phyloP scores from a whole-genome alignment of 2,797 vertebrate genomes.

The Otus scops region DNA sequence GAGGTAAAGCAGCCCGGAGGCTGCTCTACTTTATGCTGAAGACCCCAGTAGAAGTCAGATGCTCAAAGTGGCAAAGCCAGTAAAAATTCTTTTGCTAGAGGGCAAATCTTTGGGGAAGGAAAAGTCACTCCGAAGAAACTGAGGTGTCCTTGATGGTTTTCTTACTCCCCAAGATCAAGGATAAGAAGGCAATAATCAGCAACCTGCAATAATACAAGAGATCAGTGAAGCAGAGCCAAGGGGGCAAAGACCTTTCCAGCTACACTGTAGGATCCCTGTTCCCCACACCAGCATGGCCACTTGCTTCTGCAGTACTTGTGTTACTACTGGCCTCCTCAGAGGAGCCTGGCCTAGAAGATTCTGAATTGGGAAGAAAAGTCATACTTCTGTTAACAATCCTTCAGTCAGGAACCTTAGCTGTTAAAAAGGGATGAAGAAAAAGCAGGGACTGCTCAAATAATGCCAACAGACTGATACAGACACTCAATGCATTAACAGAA shows the following conservation, averaged over 20 bases:
- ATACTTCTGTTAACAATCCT: neutral
- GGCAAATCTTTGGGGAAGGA: neutral
- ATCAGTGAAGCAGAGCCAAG: neutral
- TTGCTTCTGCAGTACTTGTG: neutral
- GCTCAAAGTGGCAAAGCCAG: neutral
- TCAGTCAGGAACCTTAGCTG: neutral
- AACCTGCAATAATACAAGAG: neutral
- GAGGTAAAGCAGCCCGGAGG: neutral
- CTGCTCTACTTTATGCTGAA: neutral
- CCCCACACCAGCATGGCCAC: neutral
- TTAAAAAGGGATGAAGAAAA: neutral
- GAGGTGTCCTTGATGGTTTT: neutral
- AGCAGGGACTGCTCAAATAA: neutral
- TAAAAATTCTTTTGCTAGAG: neutral
- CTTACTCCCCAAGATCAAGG: neutral
- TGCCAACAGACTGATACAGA: accelerated
- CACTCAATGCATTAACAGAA: neutral
- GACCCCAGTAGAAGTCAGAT: neutral
- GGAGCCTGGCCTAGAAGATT: neutral
- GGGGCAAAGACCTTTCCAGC: neutral
- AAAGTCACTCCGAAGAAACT: neutral
- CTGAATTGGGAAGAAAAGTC: neutral
- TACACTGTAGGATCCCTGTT: accelerated
- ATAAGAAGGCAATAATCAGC: neutral
- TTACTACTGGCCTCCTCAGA: neutral